Conservation (phyloP, 2,888 invertebrate species). For the Aphodius sticticus region DNA sequence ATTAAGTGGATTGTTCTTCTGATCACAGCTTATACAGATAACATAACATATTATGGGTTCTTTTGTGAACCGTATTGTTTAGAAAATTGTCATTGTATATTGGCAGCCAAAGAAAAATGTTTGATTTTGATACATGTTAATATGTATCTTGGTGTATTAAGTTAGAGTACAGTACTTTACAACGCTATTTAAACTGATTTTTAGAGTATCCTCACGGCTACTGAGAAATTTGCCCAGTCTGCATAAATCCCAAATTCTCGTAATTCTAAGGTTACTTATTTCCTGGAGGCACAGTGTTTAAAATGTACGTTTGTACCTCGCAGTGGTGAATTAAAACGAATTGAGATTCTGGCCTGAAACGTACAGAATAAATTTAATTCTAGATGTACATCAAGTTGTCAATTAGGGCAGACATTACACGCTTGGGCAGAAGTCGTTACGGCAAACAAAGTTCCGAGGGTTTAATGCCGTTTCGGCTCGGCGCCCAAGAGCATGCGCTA, state of each 20-base stretch:
- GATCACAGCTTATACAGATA: too few species aligned
- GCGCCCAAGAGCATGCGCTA: background rate
- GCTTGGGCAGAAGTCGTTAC: conserved; percentile 20
- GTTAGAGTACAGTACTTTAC: too few species aligned
- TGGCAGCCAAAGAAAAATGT: too few species aligned
- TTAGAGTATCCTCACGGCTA: too few species aligned
- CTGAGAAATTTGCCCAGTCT: too few species aligned
- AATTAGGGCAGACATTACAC: conserved; percentile 21
- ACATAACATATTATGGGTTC: too few species aligned
- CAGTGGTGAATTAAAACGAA: conserved; percentile 9
- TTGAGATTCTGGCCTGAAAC: background rate
- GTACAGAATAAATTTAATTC: conserved; percentile 24
- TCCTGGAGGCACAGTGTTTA: background rate
- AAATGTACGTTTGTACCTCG: background rate
- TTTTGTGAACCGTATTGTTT: too few species aligned
- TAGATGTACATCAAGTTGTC: conserved; percentile 18
- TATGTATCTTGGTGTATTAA: too few species aligned
- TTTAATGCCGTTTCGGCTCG: background rate
- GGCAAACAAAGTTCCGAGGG: conserved; percentile 13
- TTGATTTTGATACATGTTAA: too few species aligned
- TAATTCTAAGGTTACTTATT: background rate
- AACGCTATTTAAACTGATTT: too few species aligned
- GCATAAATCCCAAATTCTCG: background rate
- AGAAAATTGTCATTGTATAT: too few species aligned
- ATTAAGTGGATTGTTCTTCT: too few species aligned